Base-by-base conservation (phyloP, 2,113 vertebrate species). In the human (Homo sapiens) region DNA sequence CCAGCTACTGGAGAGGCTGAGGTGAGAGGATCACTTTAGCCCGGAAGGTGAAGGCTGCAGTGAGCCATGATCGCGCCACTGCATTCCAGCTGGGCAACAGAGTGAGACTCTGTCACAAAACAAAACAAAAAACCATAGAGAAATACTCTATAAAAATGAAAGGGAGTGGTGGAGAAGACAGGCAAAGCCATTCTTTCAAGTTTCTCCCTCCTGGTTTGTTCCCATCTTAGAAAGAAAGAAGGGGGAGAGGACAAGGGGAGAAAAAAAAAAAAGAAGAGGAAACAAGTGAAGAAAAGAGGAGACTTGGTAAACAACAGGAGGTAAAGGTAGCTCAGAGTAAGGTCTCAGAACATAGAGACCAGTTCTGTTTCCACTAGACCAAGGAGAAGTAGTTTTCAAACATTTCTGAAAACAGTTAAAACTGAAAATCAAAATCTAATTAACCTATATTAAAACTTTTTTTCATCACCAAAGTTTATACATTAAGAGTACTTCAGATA, bases 361-460 rank as follows among this genome's bases (percentile, higher is more conserved):
- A 73, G 40, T 90, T 78, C 48, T 88, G 75, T 48, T 96, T 1
- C 50, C 75, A 96, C 2, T 9, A 27, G 61, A 68, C 66, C n/a
- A 92, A 92, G 22, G 9, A 79, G n/a, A 84, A 70, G 45, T 68
- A 61, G 40, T 75, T 93, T 25, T 75, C 45, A 68, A 64, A 76
- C 76, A 97, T 87, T 92, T 92, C 11, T 83, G 35, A 94, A 96
- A 89, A 79, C 9, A 93, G 35, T 66, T 96, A 86, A 89, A 82
- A 93, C 5, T 17, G 22, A 95, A 76, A 76, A 94, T 45, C 12
- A 89, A 96, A 96, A 50, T 61, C 59, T 50, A n/a, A 66, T 86
- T 76, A 52, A 80, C 73, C 73, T 57, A 89, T 17, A 78, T 68
- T 3, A 88, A 61, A 92, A 55, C 6, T 45, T 72, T 68, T 83